Evolutionary conservation across 2,113 vertebrate species (phyloP).

Genomic region (Lepus europaeus): DNA sequence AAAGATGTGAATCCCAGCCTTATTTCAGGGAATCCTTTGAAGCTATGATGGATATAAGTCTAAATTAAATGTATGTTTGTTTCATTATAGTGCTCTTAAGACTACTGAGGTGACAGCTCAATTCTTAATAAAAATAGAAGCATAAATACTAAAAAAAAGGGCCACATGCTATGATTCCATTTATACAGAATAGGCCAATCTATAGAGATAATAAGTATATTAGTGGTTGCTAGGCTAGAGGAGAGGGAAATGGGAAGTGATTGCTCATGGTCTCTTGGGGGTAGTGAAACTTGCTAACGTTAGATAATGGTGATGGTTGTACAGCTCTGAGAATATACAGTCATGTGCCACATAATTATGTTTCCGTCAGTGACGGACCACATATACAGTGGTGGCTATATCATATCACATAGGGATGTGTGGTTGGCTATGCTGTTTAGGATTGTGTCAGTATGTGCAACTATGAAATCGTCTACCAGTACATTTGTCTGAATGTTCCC

Average conservation of each 20-base stretch:
- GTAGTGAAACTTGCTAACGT: slow-evolving; percentile 50
- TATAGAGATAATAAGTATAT: slow-evolving; percentile 12
- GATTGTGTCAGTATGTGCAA: no score
- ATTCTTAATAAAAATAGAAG: slow-evolving; percentile 77
- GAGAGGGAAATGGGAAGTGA: background rate
- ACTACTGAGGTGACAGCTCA: slow-evolving; percentile 76
- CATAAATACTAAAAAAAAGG: slow-evolving; percentile 51
- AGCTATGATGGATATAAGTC: slow-evolving; percentile 74
- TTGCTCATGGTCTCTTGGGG: slow-evolving; percentile 3
- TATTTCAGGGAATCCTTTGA: slow-evolving; percentile 78
- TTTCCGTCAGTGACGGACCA: no score
- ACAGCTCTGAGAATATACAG: background rate
- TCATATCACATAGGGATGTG: no score
- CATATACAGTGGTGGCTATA: no score
- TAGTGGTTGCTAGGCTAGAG: background rate
- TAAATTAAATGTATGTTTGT: slow-evolving; percentile 76
- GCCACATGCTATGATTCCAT: background rate
- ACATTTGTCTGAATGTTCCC: no score
- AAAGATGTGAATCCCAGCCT: slow-evolving; percentile 70
- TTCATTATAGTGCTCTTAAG: slow-evolving; percentile 81
- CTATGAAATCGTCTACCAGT: no score
- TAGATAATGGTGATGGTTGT: background rate
- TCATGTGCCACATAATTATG: no score
- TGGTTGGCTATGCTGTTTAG: no score
- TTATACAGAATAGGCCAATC: slow-evolving; percentile 43